These are phyloP conservation scores for Phalloptychus januarius DNA, from an alignment of 2,797 vertebrate species.

Conservation along the genomic window DNA sequence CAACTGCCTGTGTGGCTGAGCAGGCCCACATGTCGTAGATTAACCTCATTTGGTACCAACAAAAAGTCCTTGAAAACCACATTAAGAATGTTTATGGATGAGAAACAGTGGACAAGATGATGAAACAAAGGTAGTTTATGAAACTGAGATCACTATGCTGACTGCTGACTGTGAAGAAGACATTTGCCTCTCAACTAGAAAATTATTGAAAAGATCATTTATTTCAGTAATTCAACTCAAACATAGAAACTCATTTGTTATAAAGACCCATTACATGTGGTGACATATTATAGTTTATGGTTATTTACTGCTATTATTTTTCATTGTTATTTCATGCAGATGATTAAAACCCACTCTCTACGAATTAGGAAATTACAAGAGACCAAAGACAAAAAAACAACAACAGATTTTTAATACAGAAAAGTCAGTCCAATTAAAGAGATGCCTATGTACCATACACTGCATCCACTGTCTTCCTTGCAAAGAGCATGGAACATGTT, in stretches of 20 bases:
- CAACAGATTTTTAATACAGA: neutral
- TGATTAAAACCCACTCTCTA: neutral
- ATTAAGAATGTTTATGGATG: neutral
- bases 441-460: neutral
- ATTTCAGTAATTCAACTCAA: neutral
- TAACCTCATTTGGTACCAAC: neutral
- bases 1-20: neutral
- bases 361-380: neutral
- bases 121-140: neutral
- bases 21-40: neutral
- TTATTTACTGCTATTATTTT: neutral
- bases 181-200: neutral
- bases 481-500: no score
- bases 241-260: neutral
- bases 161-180: neutral
- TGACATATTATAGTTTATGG: neutral
- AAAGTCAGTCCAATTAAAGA: neutral
- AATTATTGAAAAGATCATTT: neutral
- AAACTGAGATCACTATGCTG: neutral
- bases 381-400: neutral
- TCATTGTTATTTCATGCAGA: neutral
- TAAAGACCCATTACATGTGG: neutral
- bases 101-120: neutral
- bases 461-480: no score
- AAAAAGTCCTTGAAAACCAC: neutral